These are phyloP conservation scores for Andricus curvator DNA, from an alignment of 2,888 invertebrate genomes.

Conservation along the genomic window DNA sequence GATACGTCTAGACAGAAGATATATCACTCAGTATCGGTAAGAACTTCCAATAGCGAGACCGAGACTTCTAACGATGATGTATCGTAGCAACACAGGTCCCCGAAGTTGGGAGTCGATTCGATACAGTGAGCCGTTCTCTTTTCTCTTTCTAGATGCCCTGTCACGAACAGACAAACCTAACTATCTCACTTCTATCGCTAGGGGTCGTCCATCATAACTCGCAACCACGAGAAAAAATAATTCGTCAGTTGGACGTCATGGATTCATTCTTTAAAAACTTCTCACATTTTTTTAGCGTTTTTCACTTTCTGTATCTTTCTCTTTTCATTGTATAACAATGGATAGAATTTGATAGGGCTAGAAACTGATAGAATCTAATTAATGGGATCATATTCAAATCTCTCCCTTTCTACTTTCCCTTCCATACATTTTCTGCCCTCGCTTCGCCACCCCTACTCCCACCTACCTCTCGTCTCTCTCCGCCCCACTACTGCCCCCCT, in stretches of 20 bases:
- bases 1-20: slow-evolving; percentile 57
- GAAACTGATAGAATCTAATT: too few species aligned
- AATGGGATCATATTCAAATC: too few species aligned
- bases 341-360: too few species aligned
- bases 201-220: slow-evolving; percentile 63
- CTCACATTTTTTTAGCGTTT: not conserved
- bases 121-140: slow-evolving; percentile 58
- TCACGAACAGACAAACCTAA: slow-evolving; percentile 54
- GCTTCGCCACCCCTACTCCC: too few species aligned
- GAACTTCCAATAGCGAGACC: slow-evolving; percentile 63
- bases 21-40: slow-evolving; percentile 63
- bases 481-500: too few species aligned
- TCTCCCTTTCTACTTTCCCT: too few species aligned
- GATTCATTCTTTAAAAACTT: slow-evolving; percentile 48
- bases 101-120: slow-evolving; percentile 62
- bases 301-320: not conserved
- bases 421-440: too few species aligned
- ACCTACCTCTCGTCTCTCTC: too few species aligned
- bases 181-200: slow-evolving; percentile 56
- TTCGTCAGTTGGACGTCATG: slow-evolving; percentile 40
- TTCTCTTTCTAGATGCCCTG: slow-evolving; percentile 51
- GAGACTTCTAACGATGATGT: slow-evolving; percentile 69
- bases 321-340: not conserved
- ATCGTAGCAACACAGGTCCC: slow-evolving; percentile 60
- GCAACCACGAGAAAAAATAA: slow-evolving; percentile 53